Evolutionary conservation across 1,140 invertebrate genomes (phyloP).

Genomic region (Laodelphax striatellus): DNA sequence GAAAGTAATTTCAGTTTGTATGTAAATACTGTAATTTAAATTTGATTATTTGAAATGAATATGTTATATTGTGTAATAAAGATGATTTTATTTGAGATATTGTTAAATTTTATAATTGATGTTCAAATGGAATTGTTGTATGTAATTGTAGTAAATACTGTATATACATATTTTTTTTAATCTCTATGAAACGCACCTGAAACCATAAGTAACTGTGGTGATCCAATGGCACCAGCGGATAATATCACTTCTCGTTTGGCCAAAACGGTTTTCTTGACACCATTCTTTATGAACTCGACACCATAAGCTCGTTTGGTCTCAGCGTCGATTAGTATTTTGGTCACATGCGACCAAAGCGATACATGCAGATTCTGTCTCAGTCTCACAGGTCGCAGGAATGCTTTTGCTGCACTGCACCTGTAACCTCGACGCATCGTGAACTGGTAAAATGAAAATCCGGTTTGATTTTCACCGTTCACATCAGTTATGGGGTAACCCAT

Average conservation of each 20-base stretch:
- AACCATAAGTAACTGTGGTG: constrained; percentile 72
- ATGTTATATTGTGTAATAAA: too few species aligned
- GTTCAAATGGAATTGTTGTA: too few species aligned
- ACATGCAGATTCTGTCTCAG: constrained; percentile 60
- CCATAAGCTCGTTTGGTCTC: constrained; percentile 55
- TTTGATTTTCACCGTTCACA: constrained; percentile 67
- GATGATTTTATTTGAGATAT: too few species aligned
- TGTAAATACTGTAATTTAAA: too few species aligned
- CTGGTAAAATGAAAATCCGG: constrained; percentile 69
- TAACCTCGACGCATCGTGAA: constrained; percentile 68
- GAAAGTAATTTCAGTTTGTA: too few species aligned
- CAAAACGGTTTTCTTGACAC: constrained; percentile 46
- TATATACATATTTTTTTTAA: too few species aligned
- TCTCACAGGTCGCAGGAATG: constrained; percentile 63
- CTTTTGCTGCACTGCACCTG: constrained; percentile 66
- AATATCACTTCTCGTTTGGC: constrained; percentile 69
- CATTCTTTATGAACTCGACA: constrained; percentile 62
- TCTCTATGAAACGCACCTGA: constrained; percentile 36
- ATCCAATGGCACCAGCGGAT: constrained; percentile 61
- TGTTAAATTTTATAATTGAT: too few species aligned
- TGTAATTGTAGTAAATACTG: too few species aligned
- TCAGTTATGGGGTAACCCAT: constrained; percentile 76
- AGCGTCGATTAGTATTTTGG: constrained; percentile 61
- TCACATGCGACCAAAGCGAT: constrained; percentile 61
- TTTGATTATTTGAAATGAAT: too few species aligned